These are phyloP conservation scores for Onthophagus taurus DNA, from an alignment of 1,140 invertebrate species.

Conservation along the genomic window DNA sequence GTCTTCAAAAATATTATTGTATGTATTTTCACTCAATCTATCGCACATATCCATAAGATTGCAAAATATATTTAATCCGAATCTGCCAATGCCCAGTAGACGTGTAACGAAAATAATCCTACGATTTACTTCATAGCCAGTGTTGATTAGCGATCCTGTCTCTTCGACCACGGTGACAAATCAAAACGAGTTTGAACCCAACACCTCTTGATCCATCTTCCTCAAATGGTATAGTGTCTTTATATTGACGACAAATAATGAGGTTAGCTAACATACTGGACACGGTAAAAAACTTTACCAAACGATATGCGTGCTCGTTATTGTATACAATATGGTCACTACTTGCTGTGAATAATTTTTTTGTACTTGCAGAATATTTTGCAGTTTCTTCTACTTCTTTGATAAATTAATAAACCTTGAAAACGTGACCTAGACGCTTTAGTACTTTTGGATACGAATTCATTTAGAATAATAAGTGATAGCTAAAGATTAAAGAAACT, in stretches of 20 bases:
- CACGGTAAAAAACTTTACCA: no score
- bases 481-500: no score
- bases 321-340: no score
- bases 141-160: constrained; percentile 17
- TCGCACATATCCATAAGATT: constrained; percentile 18
- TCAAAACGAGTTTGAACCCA: background rate
- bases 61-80: constrained; percentile 20
- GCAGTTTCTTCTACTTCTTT: no score
- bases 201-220: background rate
- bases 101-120: constrained; percentile 20
- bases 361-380: no score
- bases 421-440: no score
- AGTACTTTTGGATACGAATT: no score
- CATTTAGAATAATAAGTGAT: no score
- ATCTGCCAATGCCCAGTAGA: constrained; percentile 18
- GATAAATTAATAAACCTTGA: no score
- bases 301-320: no score
- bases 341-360: no score
- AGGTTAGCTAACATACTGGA: no score
- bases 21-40: constrained; percentile 8
- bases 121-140: constrained; percentile 24
- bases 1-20: constrained; percentile 14
- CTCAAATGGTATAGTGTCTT: background rate
- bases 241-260: background rate
- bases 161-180: background rate